A percentile compares a stretch with the other conserved stretches of the same genome.
phyloP scores from a whole-genome alignment of 2,113 vertebrate genomes.

The Gadus macrocephalus region DNA sequence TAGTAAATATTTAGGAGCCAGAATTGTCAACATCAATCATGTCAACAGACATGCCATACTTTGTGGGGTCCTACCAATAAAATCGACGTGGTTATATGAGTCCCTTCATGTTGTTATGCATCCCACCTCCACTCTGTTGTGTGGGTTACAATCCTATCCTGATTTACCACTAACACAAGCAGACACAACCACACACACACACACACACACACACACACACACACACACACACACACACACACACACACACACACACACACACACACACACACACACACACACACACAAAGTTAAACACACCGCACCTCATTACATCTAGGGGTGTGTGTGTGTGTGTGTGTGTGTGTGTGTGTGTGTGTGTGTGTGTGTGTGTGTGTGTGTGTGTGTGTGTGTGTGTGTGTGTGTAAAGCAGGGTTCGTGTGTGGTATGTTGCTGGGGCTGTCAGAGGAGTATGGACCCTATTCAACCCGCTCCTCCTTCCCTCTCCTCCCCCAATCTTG shows the following conservation, averaged over 20 bases:
- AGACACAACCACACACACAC: background rate
- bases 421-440: constrained; percentile 64
- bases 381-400: no score
- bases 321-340: constrained; percentile 5
- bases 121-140: constrained; percentile 14
- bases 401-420: constrained; percentile 42
- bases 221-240: background rate
- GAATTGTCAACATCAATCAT: no score
- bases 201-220: background rate
- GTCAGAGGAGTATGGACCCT: constrained; percentile 56
- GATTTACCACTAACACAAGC: constrained; percentile 12
- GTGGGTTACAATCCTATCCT: constrained; percentile 31
- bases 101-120: background rate
- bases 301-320: no score
- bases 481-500: background rate
- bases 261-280: no score
- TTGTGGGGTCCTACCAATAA: no score
- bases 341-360: no score
- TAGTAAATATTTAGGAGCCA: no score
- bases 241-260: no score
- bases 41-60: no score
- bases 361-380: constrained; percentile 6
- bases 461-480: background rate
- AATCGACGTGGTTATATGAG: no score
- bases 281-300: background rate